These are phyloP conservation scores for Tetraodon nigroviridis DNA, from an alignment of 2,113 vertebrate species.

Conservation along the genomic window DNA sequence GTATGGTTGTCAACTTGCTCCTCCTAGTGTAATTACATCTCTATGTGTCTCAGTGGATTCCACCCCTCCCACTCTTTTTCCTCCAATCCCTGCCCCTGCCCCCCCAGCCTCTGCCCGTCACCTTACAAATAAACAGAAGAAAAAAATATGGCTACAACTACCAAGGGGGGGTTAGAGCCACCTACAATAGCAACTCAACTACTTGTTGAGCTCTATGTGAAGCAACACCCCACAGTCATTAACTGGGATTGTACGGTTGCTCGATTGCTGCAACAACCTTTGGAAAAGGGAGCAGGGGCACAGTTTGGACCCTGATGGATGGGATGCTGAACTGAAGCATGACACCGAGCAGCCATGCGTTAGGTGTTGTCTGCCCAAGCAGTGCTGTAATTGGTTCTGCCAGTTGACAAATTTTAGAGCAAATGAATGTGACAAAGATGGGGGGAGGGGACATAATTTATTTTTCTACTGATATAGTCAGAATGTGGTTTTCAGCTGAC, in stretches of 20 bases:
- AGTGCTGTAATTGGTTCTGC: conserved; percentile 51
- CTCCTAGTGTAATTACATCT: conserved; percentile 43
- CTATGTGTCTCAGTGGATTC: conserved; percentile 25
- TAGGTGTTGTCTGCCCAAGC: conserved; percentile 23
- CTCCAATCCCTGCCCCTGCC: conserved; percentile 1
- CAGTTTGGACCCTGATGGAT: conserved; percentile 37
- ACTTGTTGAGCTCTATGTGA: conserved; percentile 28
- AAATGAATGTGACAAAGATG: conserved; percentile 38
- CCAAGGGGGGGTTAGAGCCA: conserved; percentile 11
- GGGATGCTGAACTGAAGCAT: conserved; percentile 30
- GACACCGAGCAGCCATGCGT: conserved; percentile 26
- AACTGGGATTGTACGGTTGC: conserved; percentile 10
- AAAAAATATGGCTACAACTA: conserved; percentile 18
- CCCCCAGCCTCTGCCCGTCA: too few relatives aligned
- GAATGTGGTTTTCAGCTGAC: conserved; percentile 40
- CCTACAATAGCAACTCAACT: conserved; percentile 7
- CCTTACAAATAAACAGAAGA: conserved; percentile 33
- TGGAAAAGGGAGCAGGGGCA: neutral
- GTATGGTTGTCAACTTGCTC: conserved; percentile 17
- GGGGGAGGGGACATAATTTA: conserved; percentile 31
- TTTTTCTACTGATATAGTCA: conserved; percentile 40
- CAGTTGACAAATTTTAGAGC: conserved; percentile 56
- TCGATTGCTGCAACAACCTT: conserved; percentile 13
- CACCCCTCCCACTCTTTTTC: neutral
- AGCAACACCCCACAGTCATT: neutral